A percentile compares a stretch with the other conserved stretches of the same genome.
Conservation (phyloP, 2,888 invertebrate genomes). For the Herminia tarsipennalis region DNA sequence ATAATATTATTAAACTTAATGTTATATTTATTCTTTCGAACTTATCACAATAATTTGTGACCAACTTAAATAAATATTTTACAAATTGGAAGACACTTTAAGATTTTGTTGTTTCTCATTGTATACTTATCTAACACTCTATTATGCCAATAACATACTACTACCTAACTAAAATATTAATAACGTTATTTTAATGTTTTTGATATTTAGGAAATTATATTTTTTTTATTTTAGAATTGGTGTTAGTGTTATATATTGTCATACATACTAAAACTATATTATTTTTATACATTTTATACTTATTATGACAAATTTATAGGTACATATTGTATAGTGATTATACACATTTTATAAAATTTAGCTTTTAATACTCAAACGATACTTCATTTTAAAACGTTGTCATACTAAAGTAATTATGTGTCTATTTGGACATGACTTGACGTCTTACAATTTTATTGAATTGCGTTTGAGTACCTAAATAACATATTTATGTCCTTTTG, state of each 20-base stretch:
- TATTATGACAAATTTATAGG: too few relatives aligned
- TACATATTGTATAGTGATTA: too few relatives aligned
- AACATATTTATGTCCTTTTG: too few relatives aligned
- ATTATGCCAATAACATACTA: conserved; percentile 54
- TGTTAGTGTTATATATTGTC: not conserved
- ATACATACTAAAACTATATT: not conserved
- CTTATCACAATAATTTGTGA: conserved; percentile 47
- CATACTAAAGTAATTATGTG: too few relatives aligned
- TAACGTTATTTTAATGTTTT: conserved; percentile 24
- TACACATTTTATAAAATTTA: too few relatives aligned
- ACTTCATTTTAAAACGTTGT: too few relatives aligned
- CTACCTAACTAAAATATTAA: conserved; percentile 30
- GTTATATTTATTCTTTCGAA: conserved; percentile 26
- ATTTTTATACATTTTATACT: too few relatives aligned
- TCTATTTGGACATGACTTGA: too few relatives aligned
- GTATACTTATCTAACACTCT: conserved; percentile 29
- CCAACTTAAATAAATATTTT: conserved; percentile 51
- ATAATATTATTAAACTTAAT: conserved; percentile 26
- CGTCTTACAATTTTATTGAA: too few relatives aligned
- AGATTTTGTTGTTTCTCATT: conserved; percentile 65
- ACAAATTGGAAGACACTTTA: conserved; percentile 70
- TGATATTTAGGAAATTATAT: conserved; percentile 35
- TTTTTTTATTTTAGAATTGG: conserved; percentile 7
- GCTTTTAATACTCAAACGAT: too few relatives aligned
- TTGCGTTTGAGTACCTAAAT: too few relatives aligned